phyloP scores from a whole-genome alignment of 2,113 vertebrate genomes.

The Protomyctophum bolini region DNA sequence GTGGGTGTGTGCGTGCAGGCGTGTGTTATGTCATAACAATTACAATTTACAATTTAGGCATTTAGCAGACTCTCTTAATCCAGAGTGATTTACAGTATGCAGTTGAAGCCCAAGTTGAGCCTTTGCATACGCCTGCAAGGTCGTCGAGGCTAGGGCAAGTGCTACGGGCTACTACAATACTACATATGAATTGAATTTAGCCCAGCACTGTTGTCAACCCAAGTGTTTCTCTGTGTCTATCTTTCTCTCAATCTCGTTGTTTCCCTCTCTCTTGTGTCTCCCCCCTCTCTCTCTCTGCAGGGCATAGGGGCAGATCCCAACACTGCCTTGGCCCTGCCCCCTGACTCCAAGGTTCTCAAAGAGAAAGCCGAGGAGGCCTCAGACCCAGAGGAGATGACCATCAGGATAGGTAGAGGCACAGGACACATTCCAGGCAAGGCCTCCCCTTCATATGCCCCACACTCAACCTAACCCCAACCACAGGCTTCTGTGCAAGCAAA shows the following conservation, averaged over 20 bases:
- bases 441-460: constrained; percentile 82
- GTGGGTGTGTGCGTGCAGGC: too few relatives aligned
- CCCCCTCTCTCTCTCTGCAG: constrained; percentile 74
- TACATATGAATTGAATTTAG: too few relatives aligned
- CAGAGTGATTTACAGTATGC: too few relatives aligned
- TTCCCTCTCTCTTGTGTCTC: constrained; percentile 30
- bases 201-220: too few relatives aligned
- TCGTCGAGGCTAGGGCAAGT: too few relatives aligned
- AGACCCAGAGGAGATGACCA: constrained; percentile 80
- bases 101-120: too few relatives aligned
- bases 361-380: constrained; percentile 76
- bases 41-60: too few relatives aligned
- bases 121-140: too few relatives aligned
- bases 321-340: constrained; percentile 75
- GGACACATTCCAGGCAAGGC: constrained; percentile 90
- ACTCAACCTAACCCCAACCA: neutral
- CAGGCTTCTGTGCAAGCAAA: neutral
- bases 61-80: too few relatives aligned
- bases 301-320: constrained; percentile 81
- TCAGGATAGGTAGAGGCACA: constrained; percentile 91
- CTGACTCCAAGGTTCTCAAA: constrained; percentile 72
- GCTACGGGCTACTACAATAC: too few relatives aligned
- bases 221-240: constrained; percentile 10
- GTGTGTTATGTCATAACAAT: too few relatives aligned
- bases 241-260: neutral